phyloP scores from a whole-genome alignment of 2,113 vertebrate species.

The Lasiurus cinereus region DNA sequence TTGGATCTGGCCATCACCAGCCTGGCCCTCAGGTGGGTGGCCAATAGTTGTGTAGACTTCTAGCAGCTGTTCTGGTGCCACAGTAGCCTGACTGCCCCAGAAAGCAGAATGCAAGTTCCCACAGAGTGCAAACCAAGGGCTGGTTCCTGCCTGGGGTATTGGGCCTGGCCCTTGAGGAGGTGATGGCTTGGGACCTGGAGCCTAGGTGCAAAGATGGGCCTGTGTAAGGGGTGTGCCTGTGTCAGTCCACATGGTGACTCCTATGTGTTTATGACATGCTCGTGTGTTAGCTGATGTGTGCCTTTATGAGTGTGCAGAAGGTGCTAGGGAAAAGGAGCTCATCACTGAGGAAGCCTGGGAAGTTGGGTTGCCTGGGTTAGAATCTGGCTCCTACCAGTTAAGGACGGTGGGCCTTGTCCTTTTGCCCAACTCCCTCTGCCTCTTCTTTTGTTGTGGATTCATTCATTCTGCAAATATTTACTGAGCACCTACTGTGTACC shows the following conservation, averaged over 20 bases:
- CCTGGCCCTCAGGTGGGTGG: conserved; percentile 88
- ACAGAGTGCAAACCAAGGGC: not conserved
- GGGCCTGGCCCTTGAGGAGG: not conserved
- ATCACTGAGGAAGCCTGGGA: too few relatives aligned
- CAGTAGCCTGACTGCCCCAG: conserved; percentile 83
- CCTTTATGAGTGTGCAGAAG: not conserved
- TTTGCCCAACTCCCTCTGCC: not conserved
- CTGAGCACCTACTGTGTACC: not conserved
- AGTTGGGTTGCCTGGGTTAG: not conserved
- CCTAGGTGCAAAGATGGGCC: not conserved
- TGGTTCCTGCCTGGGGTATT: too few relatives aligned
- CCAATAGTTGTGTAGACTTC: not conserved
- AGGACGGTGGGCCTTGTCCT: not conserved
- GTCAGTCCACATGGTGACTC: not conserved
- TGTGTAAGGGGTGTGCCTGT: too few relatives aligned
- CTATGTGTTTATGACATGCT: not conserved
- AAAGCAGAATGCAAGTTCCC: conserved; percentile 88
- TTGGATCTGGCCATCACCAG: conserved; percentile 94
- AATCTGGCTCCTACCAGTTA: not conserved
- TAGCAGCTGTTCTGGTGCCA: conserved; percentile 90
- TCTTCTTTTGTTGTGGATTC: not conserved
- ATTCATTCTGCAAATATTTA: not conserved
- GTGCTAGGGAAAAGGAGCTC: not conserved
- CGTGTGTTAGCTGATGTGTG: not conserved
- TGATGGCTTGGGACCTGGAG: not conserved